These are phyloP conservation scores for Ibidorhyncha struthersii DNA, from an alignment of 2,113 vertebrate genomes.

Conservation along the genomic window DNA sequence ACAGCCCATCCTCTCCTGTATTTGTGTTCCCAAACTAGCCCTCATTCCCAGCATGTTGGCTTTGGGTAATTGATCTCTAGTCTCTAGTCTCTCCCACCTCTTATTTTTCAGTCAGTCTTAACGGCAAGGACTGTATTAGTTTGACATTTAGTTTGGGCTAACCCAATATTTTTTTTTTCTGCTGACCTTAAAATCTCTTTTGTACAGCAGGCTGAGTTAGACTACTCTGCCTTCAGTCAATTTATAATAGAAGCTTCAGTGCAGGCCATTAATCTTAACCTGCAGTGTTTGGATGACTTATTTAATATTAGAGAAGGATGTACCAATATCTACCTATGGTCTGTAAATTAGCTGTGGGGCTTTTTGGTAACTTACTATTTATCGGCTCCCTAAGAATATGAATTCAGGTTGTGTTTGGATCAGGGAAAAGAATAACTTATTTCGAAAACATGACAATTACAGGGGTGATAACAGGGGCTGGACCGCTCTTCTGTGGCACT, in stretches of 20 bases:
- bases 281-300: neutral
- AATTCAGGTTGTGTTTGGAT: neutral
- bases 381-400: neutral
- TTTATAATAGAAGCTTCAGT: neutral
- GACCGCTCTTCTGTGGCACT: neutral
- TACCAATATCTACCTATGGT: neutral
- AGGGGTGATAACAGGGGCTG: neutral
- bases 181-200: neutral
- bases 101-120: neutral
- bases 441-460: neutral
- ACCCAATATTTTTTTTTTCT: neutral
- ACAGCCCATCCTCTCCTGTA: neutral
- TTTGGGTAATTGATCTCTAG: neutral
- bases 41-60: neutral
- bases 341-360: neutral
- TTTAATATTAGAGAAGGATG: neutral
- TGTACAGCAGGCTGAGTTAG: neutral
- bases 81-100: neutral
- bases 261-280: neutral
- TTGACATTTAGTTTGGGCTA: neutral
- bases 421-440: neutral
- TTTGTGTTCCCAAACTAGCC: neutral
- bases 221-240: neutral
- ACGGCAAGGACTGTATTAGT: neutral
- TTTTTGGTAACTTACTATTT: neutral